Percentiles rank a stretch among this genome's conserved stretches.
phyloP scores from a whole-genome alignment of 2,113 vertebrate genomes.

The Ailurus styani region DNA sequence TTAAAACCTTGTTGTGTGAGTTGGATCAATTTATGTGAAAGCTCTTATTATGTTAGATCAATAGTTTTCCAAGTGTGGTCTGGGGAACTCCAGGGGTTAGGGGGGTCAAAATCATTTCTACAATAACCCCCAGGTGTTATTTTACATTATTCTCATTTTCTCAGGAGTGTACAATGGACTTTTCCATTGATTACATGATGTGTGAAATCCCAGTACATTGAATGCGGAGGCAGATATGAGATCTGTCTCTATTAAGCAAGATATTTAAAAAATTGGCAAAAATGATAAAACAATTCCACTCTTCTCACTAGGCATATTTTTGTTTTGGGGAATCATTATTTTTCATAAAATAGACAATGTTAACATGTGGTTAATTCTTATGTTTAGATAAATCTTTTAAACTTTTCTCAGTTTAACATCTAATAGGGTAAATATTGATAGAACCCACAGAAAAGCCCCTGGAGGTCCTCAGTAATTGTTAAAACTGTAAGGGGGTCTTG shows the following conservation, averaged over 20 bases:
- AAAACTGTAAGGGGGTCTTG: background rate
- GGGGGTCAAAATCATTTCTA: slow-evolving; percentile 18
- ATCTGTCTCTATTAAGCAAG: background rate
- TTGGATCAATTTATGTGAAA: background rate
- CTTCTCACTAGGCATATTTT: background rate
- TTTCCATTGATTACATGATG: background rate
- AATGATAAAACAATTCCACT: background rate
- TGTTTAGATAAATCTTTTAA: background rate
- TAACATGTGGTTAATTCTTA: background rate
- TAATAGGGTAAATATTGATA: background rate
- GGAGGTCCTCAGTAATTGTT: background rate
- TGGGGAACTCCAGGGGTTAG: background rate
- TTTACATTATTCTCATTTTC: background rate
- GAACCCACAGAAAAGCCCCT: background rate
- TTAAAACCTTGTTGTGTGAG: background rate
- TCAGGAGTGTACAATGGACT: background rate
- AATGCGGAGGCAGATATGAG: background rate
- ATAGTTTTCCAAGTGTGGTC: background rate
- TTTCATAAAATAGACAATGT: background rate
- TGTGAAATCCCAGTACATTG: background rate
- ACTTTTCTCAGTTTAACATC: background rate
- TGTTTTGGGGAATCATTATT: background rate
- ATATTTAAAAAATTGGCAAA: background rate
- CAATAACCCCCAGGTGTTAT: background rate
- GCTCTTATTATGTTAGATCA: background rate